phyloP scores from a whole-genome alignment of 2,113 vertebrate genomes.

The Danionella cerebrum region DNA sequence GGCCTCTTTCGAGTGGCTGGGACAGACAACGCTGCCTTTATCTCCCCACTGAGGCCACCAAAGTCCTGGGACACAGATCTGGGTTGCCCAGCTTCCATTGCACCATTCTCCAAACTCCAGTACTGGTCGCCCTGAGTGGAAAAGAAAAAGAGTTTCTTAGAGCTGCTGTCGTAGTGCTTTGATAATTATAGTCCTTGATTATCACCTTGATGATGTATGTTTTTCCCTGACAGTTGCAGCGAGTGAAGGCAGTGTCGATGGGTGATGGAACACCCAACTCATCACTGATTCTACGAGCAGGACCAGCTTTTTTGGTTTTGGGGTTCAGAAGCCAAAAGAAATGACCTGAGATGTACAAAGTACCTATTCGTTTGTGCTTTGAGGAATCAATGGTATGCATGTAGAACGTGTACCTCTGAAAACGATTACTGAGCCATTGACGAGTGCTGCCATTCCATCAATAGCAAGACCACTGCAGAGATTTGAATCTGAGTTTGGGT shows the following conservation, averaged over 20 bases:
- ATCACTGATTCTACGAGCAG: conserved; percentile 68
- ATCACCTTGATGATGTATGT: conserved; percentile 86
- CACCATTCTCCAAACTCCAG: conserved; percentile 79
- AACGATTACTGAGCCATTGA: conserved; percentile 76
- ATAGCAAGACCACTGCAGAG: conserved; percentile 75
- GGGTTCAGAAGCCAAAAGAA: conserved; percentile 80
- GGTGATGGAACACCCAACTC: conserved; percentile 80
- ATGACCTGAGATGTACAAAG: conserved; percentile 58
- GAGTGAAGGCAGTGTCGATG: conserved; percentile 82
- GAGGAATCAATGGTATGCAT: neutral
- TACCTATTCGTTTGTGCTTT: neutral
- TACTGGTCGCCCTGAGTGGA: conserved; percentile 68
- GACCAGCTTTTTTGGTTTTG: conserved; percentile 47
- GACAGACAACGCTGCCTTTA: conserved; percentile 69
- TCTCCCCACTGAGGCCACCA: conserved; percentile 73
- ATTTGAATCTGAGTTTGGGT: conserved; percentile 57
- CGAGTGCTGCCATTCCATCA: conserved; percentile 71
- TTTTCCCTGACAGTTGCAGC: conserved; percentile 80
- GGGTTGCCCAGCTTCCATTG: conserved; percentile 75
- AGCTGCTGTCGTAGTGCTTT: no score
- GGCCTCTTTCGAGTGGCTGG: conserved; percentile 66
- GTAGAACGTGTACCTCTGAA: conserved; percentile 71
- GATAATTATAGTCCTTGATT: no score
- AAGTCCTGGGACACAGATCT: conserved; percentile 76
- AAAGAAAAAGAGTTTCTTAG: neutral